Evolutionary conservation across 2,113 vertebrate species (phyloP), one percentile per base, ranked within the genome.

Genomic region (Scytalopus superciliaris): DNA sequence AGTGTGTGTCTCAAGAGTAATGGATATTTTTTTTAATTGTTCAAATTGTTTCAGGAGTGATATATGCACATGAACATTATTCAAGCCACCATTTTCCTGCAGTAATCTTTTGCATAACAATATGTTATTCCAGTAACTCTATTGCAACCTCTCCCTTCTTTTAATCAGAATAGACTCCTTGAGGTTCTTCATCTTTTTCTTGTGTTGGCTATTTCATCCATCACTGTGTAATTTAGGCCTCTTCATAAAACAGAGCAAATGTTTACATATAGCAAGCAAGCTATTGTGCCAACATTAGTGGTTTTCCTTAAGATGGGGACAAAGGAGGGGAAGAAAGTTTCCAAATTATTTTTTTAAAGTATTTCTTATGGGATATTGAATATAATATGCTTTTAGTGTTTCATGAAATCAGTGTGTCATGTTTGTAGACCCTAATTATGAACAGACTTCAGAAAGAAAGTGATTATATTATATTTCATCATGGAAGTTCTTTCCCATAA

Each of bases 1-100:
- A 12, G 39, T 90, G 53, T 87, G 27, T 79, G 45, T 93, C 53
- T 94, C 30, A 68, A 96, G 49, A 67, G 14, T 91, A 96, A 92
- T 78, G 47, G 30, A 81, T 37, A 7, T 52, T 52, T 92, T 44
- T 52, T 52, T 27, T 8, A 28, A 52, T 52, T 15, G 50, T 74
- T 31, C 2, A 39, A 95, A 68, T 82, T 94, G 7, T 82, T 93
- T 57, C 52, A 94, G 44, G 75, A 94, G 18, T 19, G 6, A 81
- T 35, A 19, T 7, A 68, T 47, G 39, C 17, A 47, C 57, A 70
- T 84, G 19, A 78, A 84, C 66, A 40, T 50, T 33, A 53, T 4
- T 13, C 22, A 47, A 78, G 18, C 7, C 3, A 28, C 3, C 9
- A 64, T 50, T 84, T 84, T 45, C 9, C 7, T 55, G 5, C 33